Evolutionary conservation across 2,797 vertebrate species (phyloP).

Genomic region (Sciurus carolinensis): DNA sequence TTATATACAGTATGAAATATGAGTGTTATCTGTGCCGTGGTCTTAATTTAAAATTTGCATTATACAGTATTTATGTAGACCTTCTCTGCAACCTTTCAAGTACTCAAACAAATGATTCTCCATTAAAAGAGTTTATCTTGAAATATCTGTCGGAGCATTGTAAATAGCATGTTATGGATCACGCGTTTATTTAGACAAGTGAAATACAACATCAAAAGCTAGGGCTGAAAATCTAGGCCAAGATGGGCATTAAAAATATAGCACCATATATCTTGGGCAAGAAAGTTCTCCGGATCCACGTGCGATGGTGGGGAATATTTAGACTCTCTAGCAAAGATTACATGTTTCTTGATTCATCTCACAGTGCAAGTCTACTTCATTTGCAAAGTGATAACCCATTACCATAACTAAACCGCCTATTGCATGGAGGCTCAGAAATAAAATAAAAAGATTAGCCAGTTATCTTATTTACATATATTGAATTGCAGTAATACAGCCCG

Average conservation of each 20-base stretch:
- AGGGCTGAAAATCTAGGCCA: conserved; percentile 71
- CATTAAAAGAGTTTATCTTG: conserved; percentile 81
- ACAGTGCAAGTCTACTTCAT: conserved; percentile 91
- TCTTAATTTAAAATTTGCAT: conserved; percentile 84
- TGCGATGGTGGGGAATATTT: conserved; percentile 84
- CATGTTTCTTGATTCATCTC: conserved; percentile 91
- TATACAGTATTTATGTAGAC: conserved; percentile 79
- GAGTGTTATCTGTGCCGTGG: conserved; percentile 83
- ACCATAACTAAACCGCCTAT: conserved; percentile 92
- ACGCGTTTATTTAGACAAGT: conserved; percentile 78
- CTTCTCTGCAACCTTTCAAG: conserved; percentile 81
- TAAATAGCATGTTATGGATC: conserved; percentile 71
- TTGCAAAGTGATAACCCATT: conserved; percentile 93
- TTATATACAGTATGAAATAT: conserved; percentile 84
- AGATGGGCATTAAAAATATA: conserved; percentile 72
- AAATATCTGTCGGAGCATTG: conserved; percentile 67
- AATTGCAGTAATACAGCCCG: conserved; percentile 94
- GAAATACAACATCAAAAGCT: conserved; percentile 77
- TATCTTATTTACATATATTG: conserved; percentile 94
- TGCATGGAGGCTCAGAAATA: conserved; percentile 92
- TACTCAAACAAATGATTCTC: conserved; percentile 79
- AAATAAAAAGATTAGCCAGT: conserved; percentile 94
- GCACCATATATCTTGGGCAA: conserved; percentile 67
- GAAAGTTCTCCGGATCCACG: conserved; percentile 65
- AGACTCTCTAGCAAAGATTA: conserved; percentile 88